These are phyloP conservation scores for Chloroceryle inda DNA, from an alignment of 2,797 vertebrate species.

Conservation along the genomic window DNA sequence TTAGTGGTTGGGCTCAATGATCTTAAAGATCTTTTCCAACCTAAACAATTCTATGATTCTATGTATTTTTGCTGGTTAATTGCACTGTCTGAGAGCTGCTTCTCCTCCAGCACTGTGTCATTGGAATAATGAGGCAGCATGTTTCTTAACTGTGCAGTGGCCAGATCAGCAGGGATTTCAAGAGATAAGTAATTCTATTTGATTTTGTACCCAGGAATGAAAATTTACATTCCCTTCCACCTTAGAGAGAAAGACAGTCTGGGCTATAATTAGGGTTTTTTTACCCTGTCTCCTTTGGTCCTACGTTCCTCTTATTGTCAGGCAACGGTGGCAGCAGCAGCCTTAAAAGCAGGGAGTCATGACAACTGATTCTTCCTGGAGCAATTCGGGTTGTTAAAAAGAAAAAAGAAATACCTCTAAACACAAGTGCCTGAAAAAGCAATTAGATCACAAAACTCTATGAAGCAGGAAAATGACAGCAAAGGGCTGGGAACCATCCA, in stretches of 20 bases:
- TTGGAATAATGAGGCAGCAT: slow-evolving; percentile 56
- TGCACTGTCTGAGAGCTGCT: slow-evolving; percentile 14
- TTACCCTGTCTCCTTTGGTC: slow-evolving; percentile 17
- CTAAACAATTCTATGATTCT: background rate
- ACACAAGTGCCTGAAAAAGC: slow-evolving; percentile 11
- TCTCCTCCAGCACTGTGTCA: slow-evolving; percentile 37
- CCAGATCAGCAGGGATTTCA: slow-evolving; percentile 64
- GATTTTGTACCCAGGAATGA: slow-evolving; percentile 61
- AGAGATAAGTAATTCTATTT: slow-evolving; percentile 70
- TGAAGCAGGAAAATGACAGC: background rate
- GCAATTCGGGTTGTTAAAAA: slow-evolving; percentile 20
- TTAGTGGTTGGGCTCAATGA: background rate
- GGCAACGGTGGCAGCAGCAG: background rate
- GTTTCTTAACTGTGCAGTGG: slow-evolving; percentile 22
- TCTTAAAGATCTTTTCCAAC: background rate
- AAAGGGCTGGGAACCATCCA: background rate
- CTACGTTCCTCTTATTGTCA: slow-evolving; percentile 16
- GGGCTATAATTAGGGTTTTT: slow-evolving; percentile 48
- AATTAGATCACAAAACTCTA: background rate
- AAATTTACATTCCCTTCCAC: slow-evolving; percentile 52
- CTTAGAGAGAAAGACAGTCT: slow-evolving; percentile 20
- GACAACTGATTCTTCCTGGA: slow-evolving; percentile 63
- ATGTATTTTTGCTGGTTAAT: background rate
- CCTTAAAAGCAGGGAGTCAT: slow-evolving; percentile 65
- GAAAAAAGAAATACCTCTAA: slow-evolving; percentile 37